These are phyloP conservation scores for Anticlea derivata DNA, from an alignment of 2,888 invertebrate species.

Conservation along the genomic window DNA sequence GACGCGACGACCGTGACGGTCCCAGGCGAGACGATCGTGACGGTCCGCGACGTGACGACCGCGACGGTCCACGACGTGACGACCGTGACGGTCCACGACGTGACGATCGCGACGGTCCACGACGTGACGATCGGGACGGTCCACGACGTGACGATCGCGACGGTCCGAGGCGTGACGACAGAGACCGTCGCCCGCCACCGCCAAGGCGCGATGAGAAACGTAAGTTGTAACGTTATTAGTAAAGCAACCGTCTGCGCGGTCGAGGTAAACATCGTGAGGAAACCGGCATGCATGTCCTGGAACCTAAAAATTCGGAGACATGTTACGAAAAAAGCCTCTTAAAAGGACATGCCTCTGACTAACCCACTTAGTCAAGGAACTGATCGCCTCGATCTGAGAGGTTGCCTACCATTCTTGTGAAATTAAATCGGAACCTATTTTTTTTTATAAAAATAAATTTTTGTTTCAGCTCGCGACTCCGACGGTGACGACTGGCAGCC, in stretches of 20 bases:
- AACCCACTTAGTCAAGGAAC: too few relatives aligned
- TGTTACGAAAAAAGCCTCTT: too few relatives aligned
- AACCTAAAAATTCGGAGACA: too few relatives aligned
- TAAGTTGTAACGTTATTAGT: slow-evolving; percentile 43
- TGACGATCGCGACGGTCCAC: slow-evolving; percentile 43
- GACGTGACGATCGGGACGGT: slow-evolving; percentile 51
- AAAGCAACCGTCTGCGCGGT: too few relatives aligned
- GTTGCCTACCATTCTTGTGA: too few relatives aligned
- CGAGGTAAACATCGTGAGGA: too few relatives aligned
- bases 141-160: slow-evolving; percentile 53
- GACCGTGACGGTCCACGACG: slow-evolving; percentile 51
- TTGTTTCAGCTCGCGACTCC: slow-evolving; percentile 71
- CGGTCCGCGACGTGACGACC: slow-evolving; percentile 52
- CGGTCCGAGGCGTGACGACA: slow-evolving; percentile 55
- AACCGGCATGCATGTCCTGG: too few relatives aligned
- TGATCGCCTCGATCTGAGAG: too few relatives aligned
- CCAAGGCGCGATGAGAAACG: slow-evolving; percentile 77
- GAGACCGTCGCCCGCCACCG: slow-evolving; percentile 60
- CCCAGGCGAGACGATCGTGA: slow-evolving; percentile 54
- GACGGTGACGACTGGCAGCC: slow-evolving; percentile 85
- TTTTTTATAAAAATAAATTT: too few relatives aligned
- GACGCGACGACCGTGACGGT: slow-evolving; percentile 53
- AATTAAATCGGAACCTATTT: too few relatives aligned
- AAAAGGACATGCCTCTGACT: too few relatives aligned
- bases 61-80: slow-evolving; percentile 54